A percentile compares a stretch with the other conserved stretches of the same genome.
Conservation (phyloP, 2,797 vertebrate genomes). For the Prionace glauca region DNA sequence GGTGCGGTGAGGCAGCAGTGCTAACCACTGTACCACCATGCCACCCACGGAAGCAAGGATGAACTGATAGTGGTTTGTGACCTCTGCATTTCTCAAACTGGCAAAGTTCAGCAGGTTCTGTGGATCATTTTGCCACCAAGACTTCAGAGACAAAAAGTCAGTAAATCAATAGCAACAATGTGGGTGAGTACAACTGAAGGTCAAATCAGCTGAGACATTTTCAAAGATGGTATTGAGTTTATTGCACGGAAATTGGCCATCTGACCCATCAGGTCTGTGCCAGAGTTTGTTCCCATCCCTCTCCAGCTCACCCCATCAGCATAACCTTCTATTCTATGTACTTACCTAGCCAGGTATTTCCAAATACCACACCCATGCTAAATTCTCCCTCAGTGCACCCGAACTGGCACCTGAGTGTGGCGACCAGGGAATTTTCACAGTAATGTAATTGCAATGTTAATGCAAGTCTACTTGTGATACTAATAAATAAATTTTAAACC, state of each 20-base stretch:
- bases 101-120: background rate
- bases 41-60: no score
- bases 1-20: no score
- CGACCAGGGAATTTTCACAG: no score
- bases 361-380: no score
- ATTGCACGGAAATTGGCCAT: background rate
- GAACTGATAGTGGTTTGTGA: background rate
- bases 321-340: background rate
- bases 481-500: no score
- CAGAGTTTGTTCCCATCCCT: background rate
- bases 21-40: no score
- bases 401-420: no score
- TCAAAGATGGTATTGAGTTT: background rate
- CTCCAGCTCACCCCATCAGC: background rate
- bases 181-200: background rate
- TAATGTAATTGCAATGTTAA: no score
- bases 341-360: background rate
- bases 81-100: background rate
- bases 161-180: background rate
- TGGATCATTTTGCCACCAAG: background rate
- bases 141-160: background rate
- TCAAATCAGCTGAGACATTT: background rate
- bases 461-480: no score
- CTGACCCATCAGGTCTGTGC: no score
- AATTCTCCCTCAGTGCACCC: no score